A percentile compares a stretch with the other conserved stretches of the same genome.
Evolutionary conservation across 1,140 invertebrate genomes (phyloP).

Genomic region (Papilio polyxenes): DNA sequence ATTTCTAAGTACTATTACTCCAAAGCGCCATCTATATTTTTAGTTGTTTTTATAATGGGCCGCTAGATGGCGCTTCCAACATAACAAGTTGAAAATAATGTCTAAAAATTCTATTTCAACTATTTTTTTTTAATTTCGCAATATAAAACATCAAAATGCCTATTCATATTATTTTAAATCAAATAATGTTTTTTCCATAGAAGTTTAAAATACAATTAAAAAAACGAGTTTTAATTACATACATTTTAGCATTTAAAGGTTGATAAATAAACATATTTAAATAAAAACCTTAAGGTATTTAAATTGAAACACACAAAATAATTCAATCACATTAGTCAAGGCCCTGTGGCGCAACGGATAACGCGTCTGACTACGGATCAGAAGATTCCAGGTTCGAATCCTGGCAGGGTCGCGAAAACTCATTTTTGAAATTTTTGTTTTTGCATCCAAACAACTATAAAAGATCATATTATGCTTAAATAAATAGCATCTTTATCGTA

Average conservation of each 20-base stretch:
- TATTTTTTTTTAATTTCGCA: not conserved
- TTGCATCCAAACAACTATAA: not conserved
- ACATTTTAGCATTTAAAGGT: not conserved
- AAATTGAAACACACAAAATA: not conserved
- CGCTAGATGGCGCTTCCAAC: not conserved
- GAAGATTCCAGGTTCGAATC: slow-evolving; percentile 32
- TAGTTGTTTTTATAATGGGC: not conserved
- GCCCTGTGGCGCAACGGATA: slow-evolving; percentile 34
- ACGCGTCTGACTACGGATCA: slow-evolving; percentile 27
- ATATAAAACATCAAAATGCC: not conserved
- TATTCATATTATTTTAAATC: not conserved
- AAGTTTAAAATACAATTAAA: not conserved
- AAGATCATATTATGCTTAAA: slow-evolving; percentile 5
- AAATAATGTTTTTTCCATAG: not conserved
- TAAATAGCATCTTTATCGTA: not conserved
- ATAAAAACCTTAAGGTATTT: not conserved
- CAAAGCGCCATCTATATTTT: too few species aligned
- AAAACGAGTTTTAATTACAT: not conserved
- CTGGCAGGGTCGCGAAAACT: slow-evolving; percentile 13
- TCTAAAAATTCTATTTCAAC: too few species aligned
- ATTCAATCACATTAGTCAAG: not conserved
- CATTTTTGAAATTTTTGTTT: slow-evolving; percentile 4
- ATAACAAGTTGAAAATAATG: not conserved
- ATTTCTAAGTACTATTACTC: too few species aligned
- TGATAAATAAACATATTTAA: not conserved